Base-by-base conservation (phyloP, 2,888 invertebrate genomes). In the Ornithoptera alexandrae region DNA sequence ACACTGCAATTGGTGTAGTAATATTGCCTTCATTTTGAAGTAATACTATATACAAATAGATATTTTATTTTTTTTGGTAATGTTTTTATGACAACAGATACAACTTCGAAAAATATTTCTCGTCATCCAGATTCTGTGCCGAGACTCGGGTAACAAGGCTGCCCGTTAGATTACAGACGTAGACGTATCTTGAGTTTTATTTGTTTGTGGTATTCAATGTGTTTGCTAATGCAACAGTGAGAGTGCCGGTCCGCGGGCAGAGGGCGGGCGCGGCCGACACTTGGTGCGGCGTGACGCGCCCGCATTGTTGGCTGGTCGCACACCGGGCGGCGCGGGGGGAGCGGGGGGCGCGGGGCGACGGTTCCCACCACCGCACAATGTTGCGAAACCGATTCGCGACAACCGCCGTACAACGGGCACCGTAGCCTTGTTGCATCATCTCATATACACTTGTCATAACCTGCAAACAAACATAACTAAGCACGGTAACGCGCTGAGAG, bases 301-400 rank as follows among this genome's bases (percentile, higher is more conserved):
- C 61, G 62, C 69, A 66, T 70, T 70, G 66, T 70, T 70, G 22
- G 69, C 58, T n/a, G 66, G 36, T 58, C 65, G 61, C 17, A 1
- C 39, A 36, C 36, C 15, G 63, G 65, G 50, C 46, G 50, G n/a
- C 15, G 30, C 30, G 30, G 30, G 4, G 30, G 30, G 4, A 0
- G 30, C 30, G 30, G 24, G 22, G 22, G 22, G 22, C 22, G 22
- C 24, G 24, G 30, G 4, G 46, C 46, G 15, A 24, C 62, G 58
- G 65, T 66, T 70, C 66, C 66, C 66, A 39, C 12, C 22, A 61
- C 65, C 56, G 39, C 17, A 64, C 59, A 53, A 39, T 42, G 46
- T 70, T 70, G 58, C 69, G 69, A 66, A 66, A 70, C 46, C 58
- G 50, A 66, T 69, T 36, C 24, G 39, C 39, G 39, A 53, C 53